Conservation (phyloP, 2,888 invertebrate species). For the Amblyteles armatorius region DNA sequence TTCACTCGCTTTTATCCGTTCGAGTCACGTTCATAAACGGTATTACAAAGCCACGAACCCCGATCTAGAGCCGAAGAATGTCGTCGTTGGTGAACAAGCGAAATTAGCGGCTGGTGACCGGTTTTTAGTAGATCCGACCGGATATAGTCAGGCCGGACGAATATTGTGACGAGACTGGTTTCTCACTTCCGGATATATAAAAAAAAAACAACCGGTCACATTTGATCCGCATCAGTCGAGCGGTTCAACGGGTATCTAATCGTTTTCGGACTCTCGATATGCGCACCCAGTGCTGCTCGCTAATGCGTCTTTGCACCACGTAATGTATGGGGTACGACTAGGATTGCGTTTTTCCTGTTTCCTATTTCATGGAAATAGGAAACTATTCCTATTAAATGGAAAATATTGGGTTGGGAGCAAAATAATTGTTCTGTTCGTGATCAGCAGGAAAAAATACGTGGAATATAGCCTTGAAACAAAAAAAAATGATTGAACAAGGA, state of each 20-base stretch:
- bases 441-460: too few species aligned
- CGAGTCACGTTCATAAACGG: not conserved
- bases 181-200: slow-evolving; percentile 29
- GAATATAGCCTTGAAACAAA: too few species aligned
- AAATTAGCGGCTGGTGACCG: slow-evolving; percentile 11
- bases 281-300: not conserved
- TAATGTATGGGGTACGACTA: not conserved
- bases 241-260: slow-evolving; percentile 12
- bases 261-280: slow-evolving; percentile 25
- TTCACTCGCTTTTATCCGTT: not conserved
- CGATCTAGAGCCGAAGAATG: not conserved
- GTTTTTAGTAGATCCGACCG: not conserved
- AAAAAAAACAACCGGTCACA: slow-evolving; percentile 7
- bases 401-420: too few species aligned
- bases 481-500: too few species aligned
- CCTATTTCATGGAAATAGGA: not conserved
- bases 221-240: slow-evolving; percentile 21
- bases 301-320: not conserved
- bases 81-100: not conserved
- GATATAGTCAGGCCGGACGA: slow-evolving; percentile 23
- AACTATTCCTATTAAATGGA: too few species aligned
- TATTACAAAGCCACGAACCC: not conserved
- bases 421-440: too few species aligned
- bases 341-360: not conserved
- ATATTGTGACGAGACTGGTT: slow-evolving; percentile 25